Evolutionary conservation across 2,113 vertebrate species (phyloP), one percentile per base, ranked within the genome.

Genomic region (Pionites leucogaster): DNA sequence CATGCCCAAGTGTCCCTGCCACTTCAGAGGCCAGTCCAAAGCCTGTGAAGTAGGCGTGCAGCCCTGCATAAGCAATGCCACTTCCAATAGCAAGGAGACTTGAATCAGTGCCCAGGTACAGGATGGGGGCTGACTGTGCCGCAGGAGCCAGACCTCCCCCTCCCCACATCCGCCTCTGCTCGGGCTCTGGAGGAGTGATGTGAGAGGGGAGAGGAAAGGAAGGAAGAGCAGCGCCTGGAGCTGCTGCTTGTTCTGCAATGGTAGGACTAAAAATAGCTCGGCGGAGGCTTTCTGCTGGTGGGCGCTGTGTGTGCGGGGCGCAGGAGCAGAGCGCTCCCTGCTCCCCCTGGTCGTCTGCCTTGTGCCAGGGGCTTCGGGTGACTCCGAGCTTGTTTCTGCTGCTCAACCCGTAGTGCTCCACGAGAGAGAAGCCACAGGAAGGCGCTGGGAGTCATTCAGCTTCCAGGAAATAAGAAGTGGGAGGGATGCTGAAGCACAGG

Each of bases 231-330:
- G 70, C 53, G 94, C 96, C 96, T 75, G 85, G 94, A 93, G 95
- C 94, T 75, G 86, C 92, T 96, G 68, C 88, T 88, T 93, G 70
- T 91, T 95, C 90, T 92, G 92, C 93, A 63, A 33, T 1, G 5
- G 8, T 47, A 5, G 70, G 33, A 25, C 88, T 97, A 90, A 97
- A 95, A 96, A 95, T 93, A 96, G 90, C 94, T 18, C 3, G 42
- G 89, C 52, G 39, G 94, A 95, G 92, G 13, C 49, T 90, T 75
- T 81, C 44, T 91, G 84, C 80, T 92, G 11, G 2, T 37, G 67
- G 92, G 86, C 52, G 63, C 79, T 2, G 3, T 0, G 59, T 2
- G 3, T 0, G 59, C 19, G 2, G 1, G 46, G 70, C 3, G 9
- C 69, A 17, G 49, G 24, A 82, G 82, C 82, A 47, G 44, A 85